These are phyloP conservation scores for Himalopsyche anomala DNA, from an alignment of 2,888 invertebrate species.

Conservation along the genomic window DNA sequence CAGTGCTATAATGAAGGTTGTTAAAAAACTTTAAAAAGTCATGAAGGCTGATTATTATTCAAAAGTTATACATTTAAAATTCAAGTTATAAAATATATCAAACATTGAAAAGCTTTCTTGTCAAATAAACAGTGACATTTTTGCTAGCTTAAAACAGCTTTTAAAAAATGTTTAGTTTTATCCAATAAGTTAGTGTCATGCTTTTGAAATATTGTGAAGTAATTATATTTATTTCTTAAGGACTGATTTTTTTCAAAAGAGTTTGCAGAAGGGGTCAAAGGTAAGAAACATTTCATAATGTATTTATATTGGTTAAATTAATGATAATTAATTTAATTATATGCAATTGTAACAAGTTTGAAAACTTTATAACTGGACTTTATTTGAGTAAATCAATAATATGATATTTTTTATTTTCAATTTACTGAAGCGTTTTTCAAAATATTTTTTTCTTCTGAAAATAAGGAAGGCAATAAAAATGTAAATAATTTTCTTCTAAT, in stretches of 20 bases:
- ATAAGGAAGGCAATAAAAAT: no score
- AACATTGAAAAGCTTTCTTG: slow-evolving; percentile 2
- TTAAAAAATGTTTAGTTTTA: neutral
- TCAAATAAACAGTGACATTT: slow-evolving; percentile 1
- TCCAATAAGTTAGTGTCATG: slow-evolving; percentile 1
- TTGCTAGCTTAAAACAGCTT: neutral
- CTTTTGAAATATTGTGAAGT: neutral
- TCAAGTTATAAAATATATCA: neutral
- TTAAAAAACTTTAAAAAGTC: neutral
- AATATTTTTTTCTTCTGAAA: no score
- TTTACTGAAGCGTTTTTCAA: no score
- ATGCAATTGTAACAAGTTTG: no score
- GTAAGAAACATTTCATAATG: neutral
- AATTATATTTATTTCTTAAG: neutral
- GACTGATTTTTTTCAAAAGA: neutral
- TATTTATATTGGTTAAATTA: no score
- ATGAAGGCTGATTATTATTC: no score
- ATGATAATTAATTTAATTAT: no score
- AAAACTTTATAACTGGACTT: no score
- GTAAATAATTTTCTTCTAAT: no score
- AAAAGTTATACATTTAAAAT: no score
- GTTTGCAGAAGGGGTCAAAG: neutral
- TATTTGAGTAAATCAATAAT: no score
- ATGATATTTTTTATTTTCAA: no score
- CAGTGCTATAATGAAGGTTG: neutral